Base-by-base conservation (phyloP, 2,888 invertebrate genomes). In the Acronicta psi region DNA sequence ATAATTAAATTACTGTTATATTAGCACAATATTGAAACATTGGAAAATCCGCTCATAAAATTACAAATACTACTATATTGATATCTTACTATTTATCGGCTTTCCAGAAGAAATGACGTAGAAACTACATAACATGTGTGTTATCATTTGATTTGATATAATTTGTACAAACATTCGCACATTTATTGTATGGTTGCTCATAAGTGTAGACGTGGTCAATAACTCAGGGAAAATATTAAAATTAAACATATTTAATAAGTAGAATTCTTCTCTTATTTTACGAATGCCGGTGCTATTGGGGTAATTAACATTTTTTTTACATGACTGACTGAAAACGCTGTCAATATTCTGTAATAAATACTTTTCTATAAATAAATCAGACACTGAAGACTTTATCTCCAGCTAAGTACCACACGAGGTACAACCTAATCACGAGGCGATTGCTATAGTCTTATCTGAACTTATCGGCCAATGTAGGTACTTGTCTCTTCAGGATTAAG, bases 201-300 rank as follows among this genome's bases (percentile, higher is more conserved):
- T 47, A 40, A 40, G 73, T 61, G 60, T 53, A 69, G 69, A 65
- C 45, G 75, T 59, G 50, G 36, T 44, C 49, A 13, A 41, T n/a
- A 36, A 53, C 45, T 41, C 11, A 16, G 54, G 40, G 16, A 44
- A 49, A 54, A n/a, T 50, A 68, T 70, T 59, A 50, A 59, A 43
- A 50, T 42, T 63, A 37, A 42, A 69, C 42, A 37, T 50, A 11
- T 17, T 41, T 14, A 64, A n/a, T 51, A 37, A 70, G 11, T 38
- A n/a, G 20, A 23, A 40, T 29, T 25, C 6, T 17, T n/a, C 40
- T 25, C 6, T 17, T n/a, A 16, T 47, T 52, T 52, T 41, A 49
- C 43, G 40, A 60, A 75, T 75, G 75, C 76, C 76, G 7, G 75
- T 75, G 56, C 59, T 65, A 18, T 52, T 73, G 58, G 62, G 75